phyloP scores from a whole-genome alignment of 2,113 vertebrate genomes.

The Laterallus jamaicensis region DNA sequence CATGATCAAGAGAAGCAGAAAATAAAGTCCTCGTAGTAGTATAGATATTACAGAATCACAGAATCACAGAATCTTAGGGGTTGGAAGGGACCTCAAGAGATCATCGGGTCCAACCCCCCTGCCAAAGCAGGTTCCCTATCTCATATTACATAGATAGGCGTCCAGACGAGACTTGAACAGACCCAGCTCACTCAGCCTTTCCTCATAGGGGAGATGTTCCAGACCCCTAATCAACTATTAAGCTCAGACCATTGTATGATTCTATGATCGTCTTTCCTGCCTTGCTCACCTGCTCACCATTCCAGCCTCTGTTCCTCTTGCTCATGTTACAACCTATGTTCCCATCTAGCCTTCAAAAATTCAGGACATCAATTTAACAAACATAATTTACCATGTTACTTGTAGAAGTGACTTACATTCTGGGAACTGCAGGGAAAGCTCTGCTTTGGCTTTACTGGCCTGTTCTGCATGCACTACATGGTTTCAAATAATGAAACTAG shows the following conservation, averaged over 20 bases:
- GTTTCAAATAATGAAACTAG: not conserved
- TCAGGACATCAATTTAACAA: not conserved
- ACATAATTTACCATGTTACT: fast-evolving
- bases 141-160: too few relatives aligned
- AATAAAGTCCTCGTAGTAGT: not conserved
- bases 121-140: too few relatives aligned
- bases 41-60: too few relatives aligned
- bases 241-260: too few relatives aligned
- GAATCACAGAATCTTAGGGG: too few relatives aligned
- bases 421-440: not conserved
- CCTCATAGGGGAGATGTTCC: too few relatives aligned
- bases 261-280: not conserved
- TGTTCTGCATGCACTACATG: not conserved
- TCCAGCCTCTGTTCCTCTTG: not conserved
- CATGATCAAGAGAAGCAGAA: not conserved
- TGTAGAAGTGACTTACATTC: not conserved
- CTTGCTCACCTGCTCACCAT: not conserved
- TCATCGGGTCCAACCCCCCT: too few relatives aligned
- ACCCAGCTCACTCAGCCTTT: too few relatives aligned
- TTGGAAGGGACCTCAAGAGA: too few relatives aligned
- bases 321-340: not conserved
- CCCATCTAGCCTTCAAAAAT: not conserved
- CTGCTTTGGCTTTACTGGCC: not conserved
- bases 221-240: not conserved
- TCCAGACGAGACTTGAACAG: too few relatives aligned